These are phyloP conservation scores for Sminthurinus signatus DNA, from an alignment of 1,140 invertebrate species.

Conservation along the genomic window DNA sequence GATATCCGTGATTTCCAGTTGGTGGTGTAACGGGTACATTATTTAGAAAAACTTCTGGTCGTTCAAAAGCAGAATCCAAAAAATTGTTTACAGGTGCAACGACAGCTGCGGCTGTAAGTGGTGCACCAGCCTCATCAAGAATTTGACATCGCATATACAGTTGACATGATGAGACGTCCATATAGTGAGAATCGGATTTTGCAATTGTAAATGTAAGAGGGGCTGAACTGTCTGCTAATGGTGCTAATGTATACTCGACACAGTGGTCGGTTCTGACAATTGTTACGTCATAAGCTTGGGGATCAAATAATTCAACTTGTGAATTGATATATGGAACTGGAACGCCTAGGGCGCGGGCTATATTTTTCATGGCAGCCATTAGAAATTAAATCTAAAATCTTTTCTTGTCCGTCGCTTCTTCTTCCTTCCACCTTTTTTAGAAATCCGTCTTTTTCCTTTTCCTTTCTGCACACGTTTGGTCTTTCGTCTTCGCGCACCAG, in stretches of 20 bases:
- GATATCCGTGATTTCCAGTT: constrained; percentile 47
- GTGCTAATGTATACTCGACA: constrained; percentile 47
- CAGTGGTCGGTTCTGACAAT: constrained; percentile 44
- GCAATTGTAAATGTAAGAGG: constrained; percentile 47
- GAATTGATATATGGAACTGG: constrained; percentile 45
- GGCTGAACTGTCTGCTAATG: constrained; percentile 42
- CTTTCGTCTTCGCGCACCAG: too few species aligned
- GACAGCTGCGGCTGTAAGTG: neutral
- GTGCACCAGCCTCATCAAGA: constrained; percentile 33
- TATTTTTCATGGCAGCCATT: too few species aligned
- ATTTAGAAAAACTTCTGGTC: constrained; percentile 48
- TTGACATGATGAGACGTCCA: constrained; percentile 46
- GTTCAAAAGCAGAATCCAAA: constrained; percentile 47
- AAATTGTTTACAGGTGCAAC: constrained; percentile 45
- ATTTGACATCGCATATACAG: constrained; percentile 45
- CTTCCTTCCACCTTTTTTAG: neutral
- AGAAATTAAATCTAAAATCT: too few species aligned
- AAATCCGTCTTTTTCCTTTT: constrained; percentile 4
- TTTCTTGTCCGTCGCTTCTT: too few species aligned
- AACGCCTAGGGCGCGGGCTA: neutral
- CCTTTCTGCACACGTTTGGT: neutral
- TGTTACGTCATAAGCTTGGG: constrained; percentile 47
- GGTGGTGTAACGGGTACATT: constrained; percentile 48
- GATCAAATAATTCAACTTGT: constrained; percentile 48
- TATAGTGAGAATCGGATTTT: constrained; percentile 44